Evolutionary conservation across 2,888 invertebrate genomes (phyloP), one percentile per base, ranked within the genome.

Genomic region (Scrobipalpa costella): DNA sequence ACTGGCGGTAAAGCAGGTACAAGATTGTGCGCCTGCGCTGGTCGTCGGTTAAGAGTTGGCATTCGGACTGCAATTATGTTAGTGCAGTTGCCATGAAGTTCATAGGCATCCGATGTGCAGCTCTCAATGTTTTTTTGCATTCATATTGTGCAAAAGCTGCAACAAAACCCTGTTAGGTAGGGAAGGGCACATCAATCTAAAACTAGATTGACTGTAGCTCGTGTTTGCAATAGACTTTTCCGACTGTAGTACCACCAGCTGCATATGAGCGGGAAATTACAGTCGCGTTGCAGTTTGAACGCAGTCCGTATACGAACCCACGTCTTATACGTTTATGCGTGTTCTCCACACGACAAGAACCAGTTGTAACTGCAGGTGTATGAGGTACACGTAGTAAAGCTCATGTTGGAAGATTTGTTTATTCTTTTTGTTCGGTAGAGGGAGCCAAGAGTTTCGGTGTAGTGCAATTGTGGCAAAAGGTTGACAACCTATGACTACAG

Each of bases 301-400:
- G 55, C 15, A 34, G 33, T 52, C 21, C 55, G 34, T 8, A n/a
- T 27, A 33, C n/a, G 27, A 34, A 27, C 13, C n/a, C n/a, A n/a
- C n/a, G n/a, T n/a, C n/a, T n/a, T n/a, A 27, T 13, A 27, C 5
- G 7, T 55, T 34, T 15, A 52, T 52, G 52, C 52, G 55, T 55
- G 55, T 34, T 2, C 2, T 27, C 33, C 27, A 15, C 55, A 34
- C 49, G 49, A 49, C 55, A 11, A 55, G 55, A 55, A 55, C 55
- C 55, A 55, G 55, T 55, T 55, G 55, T 52, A n/a, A 52, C 52
- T 19, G 52, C 55, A 55, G 55, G 55, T 55, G 55, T 9, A 34
- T 33, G 55, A n/a, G 55, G 33, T 27, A n/a, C 27, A 55, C 9
- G 27, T 27, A 15, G 27, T 34, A 34, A 55, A 55, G 33, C 34